Base-by-base conservation (phyloP, 2,113 vertebrate species). In the Numida meleagris region DNA sequence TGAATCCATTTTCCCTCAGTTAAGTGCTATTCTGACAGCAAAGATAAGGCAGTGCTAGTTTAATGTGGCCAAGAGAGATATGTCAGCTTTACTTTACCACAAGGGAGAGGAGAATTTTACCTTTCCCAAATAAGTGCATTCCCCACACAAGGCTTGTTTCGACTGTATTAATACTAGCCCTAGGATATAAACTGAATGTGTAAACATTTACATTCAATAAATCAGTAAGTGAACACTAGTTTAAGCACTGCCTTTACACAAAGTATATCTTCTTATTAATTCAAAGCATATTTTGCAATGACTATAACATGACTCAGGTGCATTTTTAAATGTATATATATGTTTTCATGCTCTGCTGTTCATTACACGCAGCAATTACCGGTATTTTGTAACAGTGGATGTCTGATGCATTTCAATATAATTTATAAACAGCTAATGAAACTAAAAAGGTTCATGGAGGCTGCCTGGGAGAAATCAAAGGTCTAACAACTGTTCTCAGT, bases 191-290 rank as follows among this genome's bases (percentile, higher is more conserved):
- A 90, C 66, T 7, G 53, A 29, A 57, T 93, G 88, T 91, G 89
- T 73, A 96, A 96, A 94, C 79, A 94, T 94, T 96, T 94, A 81
- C 71, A 93, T 93, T 92, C 62, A 89, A 89, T 95, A 91, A 94
- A 93, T 90, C 82, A 85, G 87, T 24, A 71, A 71, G 82, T 29
- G 20, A 59, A 75, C 89, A 48, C 70, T 75, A 33, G 48, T 86
- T 81, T 67, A 59, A 92, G 45, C 27, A 2, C 86, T 48, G 55
- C 74, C 94, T 90, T 91, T 73, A 62, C 42, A 0, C 67, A 81
- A 95, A 96, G 78, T 77, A 70, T 91, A 91, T 92, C 86, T 53
- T 72, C 94, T 94, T 95, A 94, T 91, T 86, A 96, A 95, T 84
- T 94, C 95, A 94, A 70, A 92, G 79, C 48, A 12, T 89, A 91